Conservation (phyloP, 2,797 vertebrate species). For the Leptatherina wallacei region DNA sequence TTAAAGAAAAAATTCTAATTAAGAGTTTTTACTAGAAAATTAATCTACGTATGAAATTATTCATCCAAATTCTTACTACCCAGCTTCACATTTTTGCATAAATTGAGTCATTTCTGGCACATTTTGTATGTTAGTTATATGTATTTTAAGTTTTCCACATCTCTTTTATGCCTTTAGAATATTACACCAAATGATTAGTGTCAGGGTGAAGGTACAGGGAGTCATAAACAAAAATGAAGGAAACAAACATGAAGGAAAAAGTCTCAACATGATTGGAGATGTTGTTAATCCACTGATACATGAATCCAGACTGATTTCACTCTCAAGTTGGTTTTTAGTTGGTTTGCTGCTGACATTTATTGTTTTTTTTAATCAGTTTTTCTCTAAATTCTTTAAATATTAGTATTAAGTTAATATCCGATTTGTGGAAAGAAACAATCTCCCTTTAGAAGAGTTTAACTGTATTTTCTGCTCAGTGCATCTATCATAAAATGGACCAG, state of each 20-base stretch:
- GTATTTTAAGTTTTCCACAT: background rate
- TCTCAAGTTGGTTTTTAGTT: background rate
- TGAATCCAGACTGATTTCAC: background rate
- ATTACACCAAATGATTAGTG: background rate
- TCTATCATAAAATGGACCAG: background rate
- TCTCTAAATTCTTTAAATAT: background rate
- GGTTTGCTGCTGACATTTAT: constrained; percentile 6
- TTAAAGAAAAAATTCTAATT: background rate
- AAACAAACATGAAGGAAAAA: background rate
- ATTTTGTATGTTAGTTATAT: background rate
- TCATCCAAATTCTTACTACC: background rate
- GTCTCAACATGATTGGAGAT: background rate
- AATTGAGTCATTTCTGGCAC: background rate
- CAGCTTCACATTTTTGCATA: background rate
- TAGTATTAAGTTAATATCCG: background rate
- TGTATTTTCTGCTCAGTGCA: background rate
- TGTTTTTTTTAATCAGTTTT: constrained; percentile 6
- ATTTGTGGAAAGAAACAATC: background rate
- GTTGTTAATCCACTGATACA: background rate
- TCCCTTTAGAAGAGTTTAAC: constrained; percentile 3
- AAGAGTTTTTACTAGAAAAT: background rate
- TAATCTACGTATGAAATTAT: background rate
- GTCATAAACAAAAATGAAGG: background rate
- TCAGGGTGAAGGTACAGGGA: background rate
- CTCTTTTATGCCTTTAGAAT: background rate